These are phyloP conservation scores for Sesamia inferens DNA, from an alignment of 2,888 invertebrate genomes.

Conservation along the genomic window DNA sequence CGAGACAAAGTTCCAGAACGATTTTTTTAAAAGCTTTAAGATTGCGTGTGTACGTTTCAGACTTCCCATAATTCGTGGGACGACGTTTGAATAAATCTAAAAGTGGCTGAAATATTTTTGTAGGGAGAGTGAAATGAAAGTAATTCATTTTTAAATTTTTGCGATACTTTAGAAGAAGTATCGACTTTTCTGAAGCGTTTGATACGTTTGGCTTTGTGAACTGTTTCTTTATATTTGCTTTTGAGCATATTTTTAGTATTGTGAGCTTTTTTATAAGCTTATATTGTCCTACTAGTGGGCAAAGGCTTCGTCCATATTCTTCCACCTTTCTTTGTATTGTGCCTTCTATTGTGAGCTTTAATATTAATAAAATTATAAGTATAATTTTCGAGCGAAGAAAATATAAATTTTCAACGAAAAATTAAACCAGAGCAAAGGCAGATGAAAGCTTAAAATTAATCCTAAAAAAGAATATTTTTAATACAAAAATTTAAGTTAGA, in stretches of 20 bases:
- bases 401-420: neutral
- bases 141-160: constrained; percentile 6
- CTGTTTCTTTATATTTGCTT: constrained; percentile 3
- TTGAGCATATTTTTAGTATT: neutral
- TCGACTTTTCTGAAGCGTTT: constrained; percentile 28
- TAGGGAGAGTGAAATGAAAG: constrained; percentile 15
- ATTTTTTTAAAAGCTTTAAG: constrained; percentile 8
- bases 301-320: no score
- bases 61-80: constrained; percentile 22
- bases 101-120: constrained; percentile 10
- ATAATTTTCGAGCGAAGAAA: no score
- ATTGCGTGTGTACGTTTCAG: constrained; percentile 25
- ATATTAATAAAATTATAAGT: neutral
- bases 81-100: constrained; percentile 38
- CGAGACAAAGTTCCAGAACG: constrained; percentile 18
- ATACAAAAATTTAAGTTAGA: constrained; percentile 7
- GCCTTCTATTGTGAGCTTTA: no score
- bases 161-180: constrained; percentile 4
- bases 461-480: neutral
- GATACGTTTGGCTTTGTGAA: constrained; percentile 12
- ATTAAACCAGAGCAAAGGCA: neutral
- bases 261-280: neutral
- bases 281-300: no score
- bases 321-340: no score
- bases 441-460: neutral